Evolutionary conservation across 2,888 invertebrate genomes (phyloP).

Genomic region (Orthosia incerta): DNA sequence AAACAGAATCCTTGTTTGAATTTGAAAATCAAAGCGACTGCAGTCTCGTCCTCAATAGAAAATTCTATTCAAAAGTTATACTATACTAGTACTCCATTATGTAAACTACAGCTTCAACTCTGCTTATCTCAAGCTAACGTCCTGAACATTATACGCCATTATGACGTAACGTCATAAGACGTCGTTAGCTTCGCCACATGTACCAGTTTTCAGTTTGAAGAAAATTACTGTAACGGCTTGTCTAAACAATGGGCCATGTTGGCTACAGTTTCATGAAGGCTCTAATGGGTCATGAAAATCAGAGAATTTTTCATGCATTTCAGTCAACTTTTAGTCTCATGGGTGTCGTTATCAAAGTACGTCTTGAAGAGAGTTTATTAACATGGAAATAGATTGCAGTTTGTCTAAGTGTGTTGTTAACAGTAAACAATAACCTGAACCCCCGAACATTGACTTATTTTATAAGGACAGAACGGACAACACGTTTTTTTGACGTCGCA

Average conservation of each 20-base stretch:
- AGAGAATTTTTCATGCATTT: not conserved
- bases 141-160: slow-evolving; percentile 43
- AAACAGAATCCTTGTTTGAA: not conserved
- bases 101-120: not conserved
- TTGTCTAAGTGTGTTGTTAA: no score
- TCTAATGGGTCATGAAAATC: not conserved
- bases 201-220: slow-evolving; percentile 16
- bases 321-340: no score
- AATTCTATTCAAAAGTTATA: not conserved
- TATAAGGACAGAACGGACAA: no score
- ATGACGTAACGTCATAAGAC: slow-evolving; percentile 30
- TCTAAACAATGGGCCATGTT: slow-evolving; percentile 31
- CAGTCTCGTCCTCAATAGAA: not conserved
- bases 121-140: slow-evolving; percentile 30
- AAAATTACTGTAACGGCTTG: slow-evolving; percentile 34
- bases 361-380: no score
- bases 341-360: no score
- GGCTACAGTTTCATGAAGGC: not conserved
- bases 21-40: not conserved
- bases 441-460: no score
- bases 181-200: slow-evolving; percentile 44
- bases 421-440: no score
- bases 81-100: not conserved
- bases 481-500: no score
- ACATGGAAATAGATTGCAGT: no score